Base-by-base conservation (phyloP, 2,888 invertebrate genomes). In the Malthinus flaveolus region DNA sequence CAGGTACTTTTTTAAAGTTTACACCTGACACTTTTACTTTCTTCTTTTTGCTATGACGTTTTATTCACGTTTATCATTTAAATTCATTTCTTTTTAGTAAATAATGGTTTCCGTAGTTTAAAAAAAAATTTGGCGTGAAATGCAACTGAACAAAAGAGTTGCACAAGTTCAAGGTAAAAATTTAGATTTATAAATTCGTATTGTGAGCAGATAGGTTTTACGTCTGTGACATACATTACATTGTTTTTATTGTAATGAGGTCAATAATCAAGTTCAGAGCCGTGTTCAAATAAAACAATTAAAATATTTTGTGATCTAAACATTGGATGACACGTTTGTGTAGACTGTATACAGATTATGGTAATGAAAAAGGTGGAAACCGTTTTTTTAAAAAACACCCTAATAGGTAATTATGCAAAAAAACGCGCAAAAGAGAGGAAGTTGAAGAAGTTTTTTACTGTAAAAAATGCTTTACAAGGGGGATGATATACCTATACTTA, bases 1-100 rank as follows among this genome's bases (percentile, higher is more conserved):
- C 45, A 45, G 45, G 47, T 13, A 45, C 23, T 10, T 31, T 32
- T 13, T 23, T 10, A 33, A 11, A 33, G 8, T 10, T 33, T 51
- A 8, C 56, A 56, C 56, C 56, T 56, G 56, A 56, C 56, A 56
- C 50, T 56, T 56, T 56, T 50, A 56, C 50, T 56, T 56, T 56
- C 49, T 32, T 34, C 32, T 45, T 45, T 32, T 45, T 42, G n/a
- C n/a, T n/a, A n/a, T n/a, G n/a, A 42, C 8, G 23, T 15, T 42
- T 42, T 15, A 37, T 37, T 37, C 12, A 13, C 37, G 15, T 13
- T 10, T 37, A 12, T 37, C 13, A n/a, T n/a, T n/a, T n/a, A n/a
- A n/a, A n/a, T n/a, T n/a, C n/a, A n/a, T n/a, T n/a, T n/a, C n/a
- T n/a, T n/a, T n/a, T n/a, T n/a, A n/a, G n/a, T n/a, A n/a, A n/a